Percentiles rank a stretch among this genome's conserved stretches.
Conservation (phyloP, 2,888 invertebrate species). For the Rotaria magnacalcarata region DNA sequence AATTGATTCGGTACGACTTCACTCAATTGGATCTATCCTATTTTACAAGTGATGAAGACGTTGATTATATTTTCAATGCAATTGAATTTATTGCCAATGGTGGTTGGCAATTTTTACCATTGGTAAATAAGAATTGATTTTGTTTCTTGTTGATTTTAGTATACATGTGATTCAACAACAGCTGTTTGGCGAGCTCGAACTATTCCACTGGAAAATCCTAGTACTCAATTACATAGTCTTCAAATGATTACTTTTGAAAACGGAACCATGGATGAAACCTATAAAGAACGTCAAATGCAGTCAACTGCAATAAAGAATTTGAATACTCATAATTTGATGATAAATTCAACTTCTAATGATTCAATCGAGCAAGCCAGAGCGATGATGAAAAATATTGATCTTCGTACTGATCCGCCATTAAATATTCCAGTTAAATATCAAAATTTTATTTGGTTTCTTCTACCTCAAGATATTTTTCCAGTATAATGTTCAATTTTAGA, state of each 20-base stretch:
- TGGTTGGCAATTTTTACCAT: slow-evolving; percentile 43
- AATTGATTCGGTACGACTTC: slow-evolving; percentile 38
- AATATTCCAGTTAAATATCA: neutral
- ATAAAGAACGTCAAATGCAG: accelerated
- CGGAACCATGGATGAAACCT: no score
- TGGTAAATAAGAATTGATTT: neutral
- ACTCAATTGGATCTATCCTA: slow-evolving; percentile 41
- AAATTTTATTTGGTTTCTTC: neutral
- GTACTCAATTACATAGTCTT: neutral
- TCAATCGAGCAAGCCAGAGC: neutral
- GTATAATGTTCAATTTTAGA: neutral
- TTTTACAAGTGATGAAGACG: slow-evolving; percentile 38
- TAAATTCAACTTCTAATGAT: neutral
- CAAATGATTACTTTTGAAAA: neutral
- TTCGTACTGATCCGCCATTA: neutral
- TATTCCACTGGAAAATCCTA: accelerated
- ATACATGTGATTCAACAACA: neutral
- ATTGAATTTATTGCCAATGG: slow-evolving; percentile 38
- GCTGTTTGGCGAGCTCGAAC: neutral
- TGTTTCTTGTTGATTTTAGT: neutral
- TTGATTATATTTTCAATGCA: slow-evolving; percentile 44
- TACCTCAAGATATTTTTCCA: neutral
- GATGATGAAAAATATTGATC: neutral
- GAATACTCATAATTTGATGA: accelerated
- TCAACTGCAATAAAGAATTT: no score